Base-by-base conservation (phyloP, 2,888 invertebrate species). In the Baccha elongata region DNA sequence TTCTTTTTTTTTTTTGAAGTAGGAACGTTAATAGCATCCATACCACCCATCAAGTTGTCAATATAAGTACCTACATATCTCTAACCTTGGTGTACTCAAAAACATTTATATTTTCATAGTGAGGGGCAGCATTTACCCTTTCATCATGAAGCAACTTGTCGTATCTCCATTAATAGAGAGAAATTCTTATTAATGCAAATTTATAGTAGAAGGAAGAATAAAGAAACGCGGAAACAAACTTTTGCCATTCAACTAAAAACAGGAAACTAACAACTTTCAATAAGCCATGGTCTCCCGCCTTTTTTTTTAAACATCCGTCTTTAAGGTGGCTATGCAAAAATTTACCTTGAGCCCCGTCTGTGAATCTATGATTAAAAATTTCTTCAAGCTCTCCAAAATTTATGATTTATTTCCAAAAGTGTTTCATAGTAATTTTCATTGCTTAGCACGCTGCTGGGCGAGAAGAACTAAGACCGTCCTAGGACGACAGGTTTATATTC, bases 311-410 rank as follows among this genome's bases (percentile, higher is more conserved):
- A 35, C 2, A n/a, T 3, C 15, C 4, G 37, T 21, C 40, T 11
- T 37, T 35, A 65, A 80, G 74, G 80, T 80, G 74, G n/a, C 35
- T 80, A 64, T 74, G 68, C 46, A 68, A 68, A 68, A 72, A 62
- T 68, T 60, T 48, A 74, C 35, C 68, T 62, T 46, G 35, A 50
- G 32, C 64, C 55, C 76, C 83, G 78, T 78, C 83, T 83, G 78
- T 42, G 72, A 55, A 83, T 83, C 65, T 83, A 78, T 83, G 83
- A 83, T 83, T 83, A 83, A 83, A 83, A 83, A 78, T 83, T 62
- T 73, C 40, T 58, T 72, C 60, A 44, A 52, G 68, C 72, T 62
- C 75, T 71, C 60, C 71, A 52, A 81, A 81, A 76, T 81, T 69
- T 75, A 78, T 83, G 83, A 83, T 83, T 83, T 83, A 78, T 83